phyloP scores from a whole-genome alignment of 2,113 vertebrate species.

The Psilopogon haemacephalus region DNA sequence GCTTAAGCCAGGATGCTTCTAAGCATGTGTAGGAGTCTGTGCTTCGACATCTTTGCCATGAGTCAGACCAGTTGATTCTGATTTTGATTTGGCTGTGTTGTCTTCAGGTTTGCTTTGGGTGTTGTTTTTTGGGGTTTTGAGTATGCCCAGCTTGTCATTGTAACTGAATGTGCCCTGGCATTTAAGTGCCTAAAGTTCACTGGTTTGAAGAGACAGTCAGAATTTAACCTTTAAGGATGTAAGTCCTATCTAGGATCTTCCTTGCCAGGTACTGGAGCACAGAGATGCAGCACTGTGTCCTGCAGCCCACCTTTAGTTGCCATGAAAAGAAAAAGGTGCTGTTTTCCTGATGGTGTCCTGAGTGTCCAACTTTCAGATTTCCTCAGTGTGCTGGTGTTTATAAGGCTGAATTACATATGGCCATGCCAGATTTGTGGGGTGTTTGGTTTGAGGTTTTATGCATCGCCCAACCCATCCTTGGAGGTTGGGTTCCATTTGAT shows the following conservation, averaged over 20 bases:
- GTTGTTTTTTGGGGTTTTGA: not conserved
- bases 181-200: conserved; percentile 18
- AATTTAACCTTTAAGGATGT: not conserved
- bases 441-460: too few relatives aligned
- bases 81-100: not conserved
- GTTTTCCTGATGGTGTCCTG: not conserved
- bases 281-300: not conserved
- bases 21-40: not conserved
- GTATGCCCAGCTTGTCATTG: not conserved
- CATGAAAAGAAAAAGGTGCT: not conserved
- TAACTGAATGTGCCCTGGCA: not conserved
- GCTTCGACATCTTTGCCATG: not conserved
- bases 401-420: not conserved
- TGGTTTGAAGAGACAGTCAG: not conserved
- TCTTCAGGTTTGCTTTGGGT: not conserved
- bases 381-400: not conserved
- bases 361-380: not conserved
- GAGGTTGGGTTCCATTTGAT: not conserved
- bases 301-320: not conserved
- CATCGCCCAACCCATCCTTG: too few relatives aligned
- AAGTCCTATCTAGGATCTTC: not conserved
- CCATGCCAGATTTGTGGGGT: not conserved
- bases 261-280: not conserved
- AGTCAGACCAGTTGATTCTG: not conserved
- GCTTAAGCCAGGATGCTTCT: not conserved